phyloP scores from a whole-genome alignment of 2,888 invertebrate species.

The Zhuqinia jingwanae region DNA sequence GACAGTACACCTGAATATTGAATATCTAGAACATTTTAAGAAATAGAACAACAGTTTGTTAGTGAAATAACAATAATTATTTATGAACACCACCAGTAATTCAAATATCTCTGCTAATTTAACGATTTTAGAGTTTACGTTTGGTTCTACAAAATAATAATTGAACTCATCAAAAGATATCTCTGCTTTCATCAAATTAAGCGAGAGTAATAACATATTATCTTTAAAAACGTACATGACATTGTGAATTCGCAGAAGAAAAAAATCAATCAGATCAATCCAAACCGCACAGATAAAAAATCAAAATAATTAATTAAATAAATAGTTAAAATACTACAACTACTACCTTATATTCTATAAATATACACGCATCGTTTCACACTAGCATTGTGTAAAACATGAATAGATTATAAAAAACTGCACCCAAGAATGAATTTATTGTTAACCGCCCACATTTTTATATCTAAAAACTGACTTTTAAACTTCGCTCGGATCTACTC shows the following conservation, averaged over 20 bases:
- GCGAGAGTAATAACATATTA: too few species aligned
- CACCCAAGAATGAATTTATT: constrained; percentile 47
- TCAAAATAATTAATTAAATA: neutral
- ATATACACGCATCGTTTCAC: neutral
- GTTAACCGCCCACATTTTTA: constrained; percentile 44
- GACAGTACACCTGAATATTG: too few species aligned
- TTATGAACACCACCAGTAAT: neutral
- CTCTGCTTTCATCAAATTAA: too few species aligned
- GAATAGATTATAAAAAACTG: neutral
- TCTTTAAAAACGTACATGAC: too few species aligned
- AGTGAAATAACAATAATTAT: constrained; percentile 29
- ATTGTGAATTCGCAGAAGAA: constrained; percentile 4
- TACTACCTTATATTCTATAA: neutral
- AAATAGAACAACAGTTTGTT: constrained; percentile 20
- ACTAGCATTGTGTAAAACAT: neutral
- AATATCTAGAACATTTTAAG: too few species aligned
- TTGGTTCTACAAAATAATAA: neutral
- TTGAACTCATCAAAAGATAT: too few species aligned
- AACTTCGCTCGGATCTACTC: constrained; percentile 29
- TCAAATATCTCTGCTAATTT: constrained; percentile 11
- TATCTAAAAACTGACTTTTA: constrained; percentile 7
- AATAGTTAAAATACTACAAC: constrained; percentile 1
- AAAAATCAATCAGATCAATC: constrained; percentile 24
- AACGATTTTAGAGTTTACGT: too few species aligned
- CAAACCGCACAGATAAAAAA: constrained; percentile 19